Evolutionary conservation across 1,140 invertebrate genomes (phyloP).

Genomic region (Ridgeia piscesae): DNA sequence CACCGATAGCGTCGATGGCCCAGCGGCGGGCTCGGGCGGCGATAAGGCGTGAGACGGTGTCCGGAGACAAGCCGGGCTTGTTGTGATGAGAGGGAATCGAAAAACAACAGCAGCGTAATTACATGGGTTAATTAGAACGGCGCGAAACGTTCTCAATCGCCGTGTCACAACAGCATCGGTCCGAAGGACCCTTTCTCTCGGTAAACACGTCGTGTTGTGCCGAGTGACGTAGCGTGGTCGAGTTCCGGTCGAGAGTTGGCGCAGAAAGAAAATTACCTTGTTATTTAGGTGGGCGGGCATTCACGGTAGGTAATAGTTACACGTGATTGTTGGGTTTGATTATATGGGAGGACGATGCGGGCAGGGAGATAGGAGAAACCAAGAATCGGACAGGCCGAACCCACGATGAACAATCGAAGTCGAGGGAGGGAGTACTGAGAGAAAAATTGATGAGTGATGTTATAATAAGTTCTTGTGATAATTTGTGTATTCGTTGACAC

Average conservation of each 20-base stretch:
- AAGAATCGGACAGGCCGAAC: too few species aligned
- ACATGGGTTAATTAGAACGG: neutral
- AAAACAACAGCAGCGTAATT: neutral
- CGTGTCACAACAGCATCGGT: neutral
- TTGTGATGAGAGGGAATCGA: neutral
- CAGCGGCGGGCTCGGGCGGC: neutral
- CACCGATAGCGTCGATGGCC: neutral
- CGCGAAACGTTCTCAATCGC: neutral
- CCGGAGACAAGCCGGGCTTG: neutral
- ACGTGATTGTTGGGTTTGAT: too few species aligned
- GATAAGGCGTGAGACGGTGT: neutral
- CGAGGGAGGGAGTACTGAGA: too few species aligned
- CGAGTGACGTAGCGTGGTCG: neutral
- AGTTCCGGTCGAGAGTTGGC: neutral
- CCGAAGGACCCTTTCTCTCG: neutral
- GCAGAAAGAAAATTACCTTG: neutral
- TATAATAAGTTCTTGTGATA: neutral
- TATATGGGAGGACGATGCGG: too few species aligned
- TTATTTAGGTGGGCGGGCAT: neutral
- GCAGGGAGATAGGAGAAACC: too few species aligned
- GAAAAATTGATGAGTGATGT: too few species aligned
- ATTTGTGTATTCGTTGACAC: neutral
- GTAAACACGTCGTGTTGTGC: too few species aligned
- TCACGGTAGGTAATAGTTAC: neutral
- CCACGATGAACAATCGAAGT: too few species aligned